A percentile compares a stretch with the other conserved stretches of the same genome.
phyloP scores from a whole-genome alignment of 2,888 invertebrate species.

The Carpatolechia fugitivella region DNA sequence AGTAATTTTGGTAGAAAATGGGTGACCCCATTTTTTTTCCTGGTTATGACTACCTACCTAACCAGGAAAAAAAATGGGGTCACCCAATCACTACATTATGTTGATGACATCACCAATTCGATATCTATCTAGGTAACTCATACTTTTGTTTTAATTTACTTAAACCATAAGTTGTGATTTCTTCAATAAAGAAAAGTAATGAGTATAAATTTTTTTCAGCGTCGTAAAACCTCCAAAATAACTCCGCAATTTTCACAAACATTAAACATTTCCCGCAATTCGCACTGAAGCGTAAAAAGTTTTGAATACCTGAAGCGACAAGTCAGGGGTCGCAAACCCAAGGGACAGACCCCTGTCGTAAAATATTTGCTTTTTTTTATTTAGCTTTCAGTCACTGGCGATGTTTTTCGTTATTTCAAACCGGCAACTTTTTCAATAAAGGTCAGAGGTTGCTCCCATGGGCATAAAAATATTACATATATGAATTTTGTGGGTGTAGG shows the following conservation, averaged over 20 bases:
- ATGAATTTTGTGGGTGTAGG: no score
- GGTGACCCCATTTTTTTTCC: no score
- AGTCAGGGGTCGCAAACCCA: not conserved
- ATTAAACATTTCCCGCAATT: slow-evolving; percentile 18
- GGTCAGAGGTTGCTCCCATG: not conserved
- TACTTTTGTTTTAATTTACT: no score
- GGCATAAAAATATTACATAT: not conserved
- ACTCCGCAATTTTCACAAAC: slow-evolving; percentile 12
- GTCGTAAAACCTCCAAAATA: not conserved
- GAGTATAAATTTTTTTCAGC: no score
- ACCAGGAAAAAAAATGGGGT: no score
- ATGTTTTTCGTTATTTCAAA: not conserved
- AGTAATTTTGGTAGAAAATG: no score
- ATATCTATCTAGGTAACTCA: no score
- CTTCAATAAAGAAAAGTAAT: no score
- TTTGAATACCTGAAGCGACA: slow-evolving; percentile 12
- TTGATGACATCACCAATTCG: no score
- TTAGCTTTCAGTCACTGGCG: slow-evolving; percentile 1
- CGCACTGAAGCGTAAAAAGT: slow-evolving; percentile 2
- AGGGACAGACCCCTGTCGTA: slow-evolving; percentile 4
- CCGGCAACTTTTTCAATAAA: slow-evolving; percentile 2
- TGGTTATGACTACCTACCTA: no score
- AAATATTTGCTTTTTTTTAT: slow-evolving; percentile 12
- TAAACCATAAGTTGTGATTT: no score
- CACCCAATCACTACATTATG: no score